Evolutionary conservation across 30 jellyfish, hydroid and myxozoan genomes (phyloP).

Genomic region (Nemopilema nomurai): DNA sequence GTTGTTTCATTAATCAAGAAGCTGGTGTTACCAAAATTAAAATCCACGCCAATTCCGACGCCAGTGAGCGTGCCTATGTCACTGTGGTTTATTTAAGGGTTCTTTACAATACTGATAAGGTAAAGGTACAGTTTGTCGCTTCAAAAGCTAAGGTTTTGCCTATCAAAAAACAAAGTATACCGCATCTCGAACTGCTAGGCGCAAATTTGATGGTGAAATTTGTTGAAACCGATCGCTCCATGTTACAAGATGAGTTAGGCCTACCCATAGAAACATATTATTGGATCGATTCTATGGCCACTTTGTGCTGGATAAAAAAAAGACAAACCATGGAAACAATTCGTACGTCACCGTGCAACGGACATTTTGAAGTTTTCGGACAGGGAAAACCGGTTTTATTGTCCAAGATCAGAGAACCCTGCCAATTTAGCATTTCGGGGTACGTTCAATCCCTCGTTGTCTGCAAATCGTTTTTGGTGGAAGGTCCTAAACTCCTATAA

Average conservation of each 20-base stretch:
- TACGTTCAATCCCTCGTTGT: constrained; percentile 2
- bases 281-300: constrained; percentile 77
- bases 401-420: constrained; percentile 45
- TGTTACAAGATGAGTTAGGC: constrained; percentile 33
- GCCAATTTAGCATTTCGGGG: constrained; percentile 65
- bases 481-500: constrained; percentile 49
- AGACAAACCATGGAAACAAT: constrained; percentile 62
- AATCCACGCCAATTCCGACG: constrained; percentile 78
- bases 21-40: constrained; percentile 26
- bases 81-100: constrained; percentile 74
- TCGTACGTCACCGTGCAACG: constrained; percentile 42
- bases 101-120: constrained; percentile 45
- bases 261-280: constrained; percentile 32
- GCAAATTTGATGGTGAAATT: constrained; percentile 57
- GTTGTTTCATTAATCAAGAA: constrained; percentile 32
- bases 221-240: constrained; percentile 13
- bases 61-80: constrained; percentile 60
- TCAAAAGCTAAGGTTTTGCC: constrained; percentile 82
- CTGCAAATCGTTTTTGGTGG: constrained; percentile 53
- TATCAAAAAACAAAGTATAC: constrained; percentile 55
- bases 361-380: constrained; percentile 33
- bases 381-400: constrained; percentile 48
- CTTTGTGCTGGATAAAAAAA: constrained; percentile 73
- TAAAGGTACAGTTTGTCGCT: constrained; percentile 40
- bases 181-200: constrained; percentile 80